Conservation (phyloP, 1,140 invertebrate species). For the Drosophila quadrilineata region DNA sequence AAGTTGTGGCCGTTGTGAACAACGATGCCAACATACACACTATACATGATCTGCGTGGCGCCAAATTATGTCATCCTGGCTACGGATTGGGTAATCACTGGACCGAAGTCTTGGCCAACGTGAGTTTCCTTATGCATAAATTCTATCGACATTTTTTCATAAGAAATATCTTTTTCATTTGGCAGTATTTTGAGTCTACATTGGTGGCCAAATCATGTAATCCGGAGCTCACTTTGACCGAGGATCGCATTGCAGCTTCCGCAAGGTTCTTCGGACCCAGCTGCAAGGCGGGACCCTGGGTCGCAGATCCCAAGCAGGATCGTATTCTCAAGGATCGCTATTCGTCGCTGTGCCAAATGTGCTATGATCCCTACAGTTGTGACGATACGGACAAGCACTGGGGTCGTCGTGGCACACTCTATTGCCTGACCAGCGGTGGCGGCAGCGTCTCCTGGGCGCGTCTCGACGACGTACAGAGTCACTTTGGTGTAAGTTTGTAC, state of each 20-base stretch:
- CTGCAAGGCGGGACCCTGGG: conserved; percentile 92
- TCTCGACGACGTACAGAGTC: conserved; percentile 84
- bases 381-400: conserved; percentile 89
- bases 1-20: conserved; percentile 87
- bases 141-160: neutral
- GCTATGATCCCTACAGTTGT: conserved; percentile 85
- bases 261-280: conserved; percentile 87
- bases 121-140: conserved; percentile 69
- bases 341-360: conserved; percentile 87
- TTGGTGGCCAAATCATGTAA: conserved; percentile 87
- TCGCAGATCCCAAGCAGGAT: conserved; percentile 85
- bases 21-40: conserved; percentile 82
- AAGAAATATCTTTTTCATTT: neutral
- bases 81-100: conserved; percentile 85
- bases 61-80: conserved; percentile 89
- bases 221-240: conserved; percentile 84
- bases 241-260: conserved; percentile 87
- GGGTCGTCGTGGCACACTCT: conserved; percentile 89
- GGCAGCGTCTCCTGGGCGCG: conserved; percentile 92
- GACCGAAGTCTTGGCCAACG: conserved; percentile 86
- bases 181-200: conserved; percentile 88
- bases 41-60: conserved; percentile 84
- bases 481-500: conserved; percentile 84
- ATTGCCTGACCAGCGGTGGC: conserved; percentile 88
- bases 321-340: conserved; percentile 86